phyloP scores from a whole-genome alignment of 1,140 invertebrate genomes.

The Medauroidea extradentata region DNA sequence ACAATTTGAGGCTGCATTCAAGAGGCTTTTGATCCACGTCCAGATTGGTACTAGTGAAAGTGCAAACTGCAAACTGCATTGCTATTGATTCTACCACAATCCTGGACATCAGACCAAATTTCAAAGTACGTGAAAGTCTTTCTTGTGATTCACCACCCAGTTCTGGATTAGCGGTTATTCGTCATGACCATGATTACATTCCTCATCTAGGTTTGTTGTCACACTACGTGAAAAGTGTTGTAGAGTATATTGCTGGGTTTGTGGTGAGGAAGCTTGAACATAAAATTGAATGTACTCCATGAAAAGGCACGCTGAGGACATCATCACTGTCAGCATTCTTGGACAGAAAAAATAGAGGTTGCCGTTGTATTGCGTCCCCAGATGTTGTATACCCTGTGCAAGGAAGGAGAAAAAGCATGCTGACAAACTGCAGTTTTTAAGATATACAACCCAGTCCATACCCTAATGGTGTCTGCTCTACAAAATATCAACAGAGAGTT shows the following conservation, averaged over 20 bases:
- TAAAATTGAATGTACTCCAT: neutral
- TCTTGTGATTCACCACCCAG: neutral
- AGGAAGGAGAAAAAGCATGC: neutral
- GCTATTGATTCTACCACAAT: neutral
- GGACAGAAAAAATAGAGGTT: conserved; percentile 6
- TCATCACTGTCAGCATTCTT: neutral
- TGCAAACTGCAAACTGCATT: neutral
- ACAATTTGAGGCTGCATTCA: conserved; percentile 31
- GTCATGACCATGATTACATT: neutral
- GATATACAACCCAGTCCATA: neutral
- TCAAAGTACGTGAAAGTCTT: neutral
- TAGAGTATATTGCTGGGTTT: conserved; percentile 9
- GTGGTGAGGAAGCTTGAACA: neutral
- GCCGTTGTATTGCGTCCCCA: neutral
- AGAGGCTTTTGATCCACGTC: conserved; percentile 24
- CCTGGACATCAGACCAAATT: neutral
- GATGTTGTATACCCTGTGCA: conserved; percentile 4
- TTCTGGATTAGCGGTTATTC: neutral
- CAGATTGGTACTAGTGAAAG: neutral
- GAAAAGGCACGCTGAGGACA: neutral
- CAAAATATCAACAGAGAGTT: neutral
- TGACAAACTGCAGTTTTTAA: neutral
- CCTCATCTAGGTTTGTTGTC: neutral
- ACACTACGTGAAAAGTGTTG: neutral
- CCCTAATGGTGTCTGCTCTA: neutral